A percentile compares a stretch with the other conserved stretches of the same genome.
Evolutionary conservation across 2,113 vertebrate species (phyloP).

Genomic region (Zosterops pallidus): DNA sequence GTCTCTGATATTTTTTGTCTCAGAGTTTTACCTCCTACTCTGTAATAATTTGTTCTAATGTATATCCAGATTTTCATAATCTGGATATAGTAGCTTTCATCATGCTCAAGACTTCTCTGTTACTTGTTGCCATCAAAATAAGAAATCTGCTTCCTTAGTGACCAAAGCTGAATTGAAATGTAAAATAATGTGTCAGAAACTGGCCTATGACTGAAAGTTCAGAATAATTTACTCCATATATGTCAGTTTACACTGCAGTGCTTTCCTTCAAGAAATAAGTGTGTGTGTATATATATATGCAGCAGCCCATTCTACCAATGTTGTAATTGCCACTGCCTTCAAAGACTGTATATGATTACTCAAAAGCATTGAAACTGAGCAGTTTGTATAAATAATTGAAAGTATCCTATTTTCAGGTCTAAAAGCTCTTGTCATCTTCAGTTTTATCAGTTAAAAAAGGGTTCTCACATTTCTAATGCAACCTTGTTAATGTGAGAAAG

Average conservation of each 20-base stretch:
- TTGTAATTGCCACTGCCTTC: neutral
- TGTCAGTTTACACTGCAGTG: constrained; percentile 38
- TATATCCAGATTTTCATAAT: neutral
- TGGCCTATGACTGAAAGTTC: neutral
- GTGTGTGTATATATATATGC: neutral
- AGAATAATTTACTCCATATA: neutral
- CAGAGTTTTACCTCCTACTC: neutral
- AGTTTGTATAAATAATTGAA: neutral
- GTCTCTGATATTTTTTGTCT: neutral
- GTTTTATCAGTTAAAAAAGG: neutral
- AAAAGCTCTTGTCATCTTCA: neutral
- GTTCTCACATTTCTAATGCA: neutral
- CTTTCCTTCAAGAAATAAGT: neutral
- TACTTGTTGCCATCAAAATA: neutral
- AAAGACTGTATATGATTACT: neutral
- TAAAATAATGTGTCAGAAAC: neutral
- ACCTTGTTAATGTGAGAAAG: neutral
- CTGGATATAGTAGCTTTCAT: neutral
- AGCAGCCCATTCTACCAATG: neutral
- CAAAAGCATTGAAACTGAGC: neutral
- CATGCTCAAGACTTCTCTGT: neutral
- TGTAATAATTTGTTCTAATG: neutral
- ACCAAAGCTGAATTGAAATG: neutral
- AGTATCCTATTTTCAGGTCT: neutral
- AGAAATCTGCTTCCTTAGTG: neutral